Evolutionary conservation across 2,888 invertebrate species (phyloP).

Genomic region (Caradrina kadenii): DNA sequence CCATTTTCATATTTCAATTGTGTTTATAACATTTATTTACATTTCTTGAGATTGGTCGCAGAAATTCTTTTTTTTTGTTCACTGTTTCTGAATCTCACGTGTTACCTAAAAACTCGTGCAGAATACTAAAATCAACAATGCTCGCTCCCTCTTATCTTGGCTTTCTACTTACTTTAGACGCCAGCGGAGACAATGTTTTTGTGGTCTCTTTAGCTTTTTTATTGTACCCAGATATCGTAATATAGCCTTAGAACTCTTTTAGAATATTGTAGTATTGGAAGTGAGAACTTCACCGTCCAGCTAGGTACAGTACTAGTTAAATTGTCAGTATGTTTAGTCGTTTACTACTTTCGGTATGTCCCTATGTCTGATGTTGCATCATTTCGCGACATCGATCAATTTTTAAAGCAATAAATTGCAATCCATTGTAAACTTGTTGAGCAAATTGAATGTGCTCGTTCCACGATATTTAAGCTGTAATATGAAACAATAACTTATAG

Average conservation of each 20-base stretch:
- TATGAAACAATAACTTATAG: constrained; percentile 27
- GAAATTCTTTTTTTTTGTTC: constrained; percentile 25
- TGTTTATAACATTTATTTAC: constrained; percentile 40
- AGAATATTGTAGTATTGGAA: constrained; percentile 22
- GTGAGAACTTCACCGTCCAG: background rate
- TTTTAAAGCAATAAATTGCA: background rate
- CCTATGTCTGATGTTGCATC: background rate
- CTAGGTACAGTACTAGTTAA: background rate
- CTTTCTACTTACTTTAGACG: constrained; percentile 57
- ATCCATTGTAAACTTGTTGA: background rate
- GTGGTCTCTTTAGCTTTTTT: constrained; percentile 57
- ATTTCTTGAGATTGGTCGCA: constrained; percentile 6
- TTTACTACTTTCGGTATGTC: background rate
- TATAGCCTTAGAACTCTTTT: constrained; percentile 23
- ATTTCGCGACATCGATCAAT: background rate
- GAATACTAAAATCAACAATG: constrained; percentile 65
- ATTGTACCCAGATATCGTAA: constrained; percentile 44
- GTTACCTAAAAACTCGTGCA: constrained; percentile 48
- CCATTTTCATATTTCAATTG: constrained; percentile 36
- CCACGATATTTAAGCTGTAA: constrained; percentile 12
- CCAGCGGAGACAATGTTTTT: constrained; percentile 61
- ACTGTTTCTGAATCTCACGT: constrained; percentile 38
- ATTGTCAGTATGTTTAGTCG: background rate
- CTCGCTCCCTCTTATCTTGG: constrained; percentile 59
- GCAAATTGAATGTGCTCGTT: constrained; percentile 15